Conservation (phyloP, 1,140 invertebrate genomes). For the Pseudomyrmex pallidus region DNA sequence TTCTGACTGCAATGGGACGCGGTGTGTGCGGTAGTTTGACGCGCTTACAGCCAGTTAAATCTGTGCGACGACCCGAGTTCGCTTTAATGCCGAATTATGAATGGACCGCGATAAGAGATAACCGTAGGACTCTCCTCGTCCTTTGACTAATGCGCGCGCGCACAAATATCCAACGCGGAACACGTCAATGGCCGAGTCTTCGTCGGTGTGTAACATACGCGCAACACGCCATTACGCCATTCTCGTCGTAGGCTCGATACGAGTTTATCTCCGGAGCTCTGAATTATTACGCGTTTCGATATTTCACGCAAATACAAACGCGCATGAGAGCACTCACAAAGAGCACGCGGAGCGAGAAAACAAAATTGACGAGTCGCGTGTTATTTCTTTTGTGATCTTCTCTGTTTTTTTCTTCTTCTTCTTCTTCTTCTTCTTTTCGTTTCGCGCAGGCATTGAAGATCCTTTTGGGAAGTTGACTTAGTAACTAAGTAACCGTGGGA, state of each 20-base stretch:
- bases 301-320: not conserved
- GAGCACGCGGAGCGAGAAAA: not conserved
- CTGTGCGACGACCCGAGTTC: slow-evolving; percentile 34
- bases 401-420: not conserved
- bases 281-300: slow-evolving; percentile 3
- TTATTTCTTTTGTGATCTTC: not conserved
- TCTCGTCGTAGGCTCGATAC: not conserved
- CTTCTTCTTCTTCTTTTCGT: not conserved
- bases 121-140: not conserved
- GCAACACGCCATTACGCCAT: not conserved
- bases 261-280: not conserved
- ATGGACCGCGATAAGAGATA: slow-evolving; percentile 53
- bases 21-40: slow-evolving; percentile 31
- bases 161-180: not conserved
- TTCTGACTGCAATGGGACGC: not conserved
- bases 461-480: slow-evolving; percentile 34
- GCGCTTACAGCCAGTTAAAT: slow-evolving; percentile 44
- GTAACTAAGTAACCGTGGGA: slow-evolving; percentile 47
- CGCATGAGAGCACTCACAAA: not conserved
- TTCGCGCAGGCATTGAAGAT: slow-evolving; percentile 28
- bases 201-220: too few relatives aligned
- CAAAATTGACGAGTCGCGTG: not conserved
- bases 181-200: slow-evolving; percentile 23
- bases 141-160: slow-evolving; percentile 34
- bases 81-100: slow-evolving; percentile 59